Evolutionary conservation across 2,797 vertebrate genomes (phyloP).

Genomic region (Hylomyscus alleni): DNA sequence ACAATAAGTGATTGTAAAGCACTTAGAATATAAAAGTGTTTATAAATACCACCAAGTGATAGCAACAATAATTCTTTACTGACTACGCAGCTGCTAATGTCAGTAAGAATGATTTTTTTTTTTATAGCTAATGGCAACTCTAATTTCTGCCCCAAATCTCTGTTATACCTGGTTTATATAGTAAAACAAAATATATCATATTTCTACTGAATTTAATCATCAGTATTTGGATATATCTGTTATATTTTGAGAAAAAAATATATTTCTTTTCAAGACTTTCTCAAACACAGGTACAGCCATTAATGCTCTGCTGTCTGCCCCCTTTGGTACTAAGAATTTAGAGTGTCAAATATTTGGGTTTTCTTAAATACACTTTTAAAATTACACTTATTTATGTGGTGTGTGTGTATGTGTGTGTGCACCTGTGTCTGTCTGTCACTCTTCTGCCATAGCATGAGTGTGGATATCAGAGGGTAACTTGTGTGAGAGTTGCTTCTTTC

Average conservation of each 20-base stretch:
- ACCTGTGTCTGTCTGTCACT: background rate
- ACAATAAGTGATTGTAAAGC: constrained; percentile 87
- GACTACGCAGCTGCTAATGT: constrained; percentile 84
- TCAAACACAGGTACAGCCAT: constrained; percentile 11
- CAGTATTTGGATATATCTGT: constrained; percentile 60
- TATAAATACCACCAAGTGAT: constrained; percentile 84
- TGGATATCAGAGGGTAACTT: background rate
- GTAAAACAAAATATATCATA: constrained; percentile 66
- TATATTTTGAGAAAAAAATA: constrained; percentile 54
- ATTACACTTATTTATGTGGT: background rate
- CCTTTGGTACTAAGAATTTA: constrained; percentile 16
- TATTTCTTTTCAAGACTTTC: constrained; percentile 46
- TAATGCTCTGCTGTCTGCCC: background rate
- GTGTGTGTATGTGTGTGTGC: background rate
- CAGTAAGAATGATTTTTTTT: constrained; percentile 81
- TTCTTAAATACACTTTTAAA: background rate
- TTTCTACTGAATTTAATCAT: constrained; percentile 70
- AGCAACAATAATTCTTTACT: constrained; percentile 83
- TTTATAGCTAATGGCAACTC: constrained; percentile 77
- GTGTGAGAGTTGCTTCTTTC: background rate
- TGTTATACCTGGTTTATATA: constrained; percentile 67
- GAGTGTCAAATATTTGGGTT: constrained; percentile 32
- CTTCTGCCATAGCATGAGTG: background rate
- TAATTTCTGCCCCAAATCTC: constrained; percentile 77
- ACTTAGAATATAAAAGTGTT: constrained; percentile 86